These are phyloP conservation scores for Cheilosia impressa DNA, from an alignment of 2,888 invertebrate species.

Conservation along the genomic window DNA sequence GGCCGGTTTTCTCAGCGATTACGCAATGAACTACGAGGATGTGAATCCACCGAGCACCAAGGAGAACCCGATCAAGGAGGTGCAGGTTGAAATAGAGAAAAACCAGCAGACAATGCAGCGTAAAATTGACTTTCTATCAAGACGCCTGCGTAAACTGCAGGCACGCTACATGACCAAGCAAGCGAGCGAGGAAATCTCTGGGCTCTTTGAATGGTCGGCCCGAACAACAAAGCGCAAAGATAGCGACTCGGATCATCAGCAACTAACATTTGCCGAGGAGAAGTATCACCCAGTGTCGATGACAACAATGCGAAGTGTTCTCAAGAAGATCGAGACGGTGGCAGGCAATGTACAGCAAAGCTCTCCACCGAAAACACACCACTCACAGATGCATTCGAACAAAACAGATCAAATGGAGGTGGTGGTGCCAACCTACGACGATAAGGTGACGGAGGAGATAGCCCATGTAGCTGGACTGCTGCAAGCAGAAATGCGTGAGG, in stretches of 20 bases:
- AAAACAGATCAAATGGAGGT: conserved; percentile 76
- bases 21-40: conserved; percentile 77
- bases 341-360: conserved; percentile 80
- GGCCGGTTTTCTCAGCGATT: conserved; percentile 81
- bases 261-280: conserved; percentile 79
- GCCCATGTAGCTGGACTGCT: conserved; percentile 90
- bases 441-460: conserved; percentile 85
- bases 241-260: conserved; percentile 72
- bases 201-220: conserved; percentile 90
- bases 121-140: conserved; percentile 88
- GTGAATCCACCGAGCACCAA: conserved; percentile 74
- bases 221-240: conserved; percentile 80
- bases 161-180: conserved; percentile 90
- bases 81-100: conserved; percentile 80
- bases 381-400: background rate
- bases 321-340: conserved; percentile 81
- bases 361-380: conserved; percentile 74
- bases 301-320: conserved; percentile 85
- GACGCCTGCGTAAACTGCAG: conserved; percentile 91
- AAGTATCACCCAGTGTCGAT: conserved; percentile 84
- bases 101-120: conserved; percentile 86
- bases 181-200: conserved; percentile 90
- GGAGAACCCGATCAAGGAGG: conserved; percentile 78
- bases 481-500: conserved; percentile 88
- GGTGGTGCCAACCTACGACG: conserved; percentile 83